Evolutionary conservation across 2,888 invertebrate genomes (phyloP).

Genomic region (Beris morrisii): DNA sequence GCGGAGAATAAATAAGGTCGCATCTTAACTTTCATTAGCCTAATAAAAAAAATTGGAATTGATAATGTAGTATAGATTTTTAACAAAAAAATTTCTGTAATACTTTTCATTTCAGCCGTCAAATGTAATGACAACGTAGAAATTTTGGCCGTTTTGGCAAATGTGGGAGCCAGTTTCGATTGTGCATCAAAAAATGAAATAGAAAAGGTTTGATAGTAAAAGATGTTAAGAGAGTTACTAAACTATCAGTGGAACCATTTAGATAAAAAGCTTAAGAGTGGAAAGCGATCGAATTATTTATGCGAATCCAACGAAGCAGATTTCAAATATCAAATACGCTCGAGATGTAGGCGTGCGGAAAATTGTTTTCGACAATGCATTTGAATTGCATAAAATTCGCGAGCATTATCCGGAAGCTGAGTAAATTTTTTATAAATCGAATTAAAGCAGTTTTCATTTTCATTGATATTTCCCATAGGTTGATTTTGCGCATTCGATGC

Average conservation of each 20-base stretch:
- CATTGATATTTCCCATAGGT: slow-evolving; percentile 56
- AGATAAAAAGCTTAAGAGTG: slow-evolving; percentile 41
- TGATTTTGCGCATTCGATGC: slow-evolving; percentile 86
- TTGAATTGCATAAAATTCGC: slow-evolving; percentile 88
- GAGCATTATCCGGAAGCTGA: slow-evolving; percentile 78
- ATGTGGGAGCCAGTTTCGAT: slow-evolving; percentile 91
- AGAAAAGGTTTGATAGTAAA: slow-evolving; percentile 63
- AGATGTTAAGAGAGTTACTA: too few species aligned
- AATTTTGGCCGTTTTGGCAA: slow-evolving; percentile 81
- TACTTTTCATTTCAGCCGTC: slow-evolving; percentile 65
- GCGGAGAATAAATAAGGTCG: too few species aligned
- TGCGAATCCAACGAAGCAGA: slow-evolving; percentile 61
- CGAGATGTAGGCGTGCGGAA: slow-evolving; percentile 71
- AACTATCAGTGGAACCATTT: neutral
- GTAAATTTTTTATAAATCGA: slow-evolving; percentile 35
- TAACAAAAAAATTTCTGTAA: too few species aligned
- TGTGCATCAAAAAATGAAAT: slow-evolving; percentile 96
- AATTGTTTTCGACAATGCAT: slow-evolving; percentile 94
- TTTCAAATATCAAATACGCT: slow-evolving; percentile 56
- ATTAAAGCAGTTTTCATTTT: neutral
- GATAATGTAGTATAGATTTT: too few species aligned
- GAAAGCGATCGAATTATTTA: slow-evolving; percentile 75
- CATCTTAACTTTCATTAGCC: too few species aligned
- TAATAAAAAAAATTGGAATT: too few species aligned
- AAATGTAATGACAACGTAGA: slow-evolving; percentile 93